Evolutionary conservation across 2,888 invertebrate species (phyloP), one percentile per base, ranked within the genome.

Genomic region (Epinotia nisella): DNA sequence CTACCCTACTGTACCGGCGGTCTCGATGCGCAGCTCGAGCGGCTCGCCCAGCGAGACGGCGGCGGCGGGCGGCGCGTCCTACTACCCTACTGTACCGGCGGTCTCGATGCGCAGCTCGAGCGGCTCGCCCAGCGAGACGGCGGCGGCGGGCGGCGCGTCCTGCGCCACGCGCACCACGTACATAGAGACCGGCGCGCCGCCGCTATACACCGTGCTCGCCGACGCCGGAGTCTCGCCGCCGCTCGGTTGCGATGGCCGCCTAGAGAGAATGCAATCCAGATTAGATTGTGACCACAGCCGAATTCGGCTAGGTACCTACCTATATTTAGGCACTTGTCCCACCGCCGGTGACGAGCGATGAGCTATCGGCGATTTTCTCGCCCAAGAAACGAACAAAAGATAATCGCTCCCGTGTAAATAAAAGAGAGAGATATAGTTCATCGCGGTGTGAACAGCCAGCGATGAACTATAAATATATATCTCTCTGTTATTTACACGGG

Each of bases 71-170:
- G 2, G 3, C 41, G 1, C 41, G 13, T 2, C 2, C 41, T 13
- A 3, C n/a, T n/a, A 55, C 21, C 15, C n/a, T 24, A 17, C 21
- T 10, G 66, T 78, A 90, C 91, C 90, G 39, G 88, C 83, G 35
- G 91, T 90, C 72, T 94, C 94, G 10, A 94, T 86, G 21, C 91
- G 79, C 15, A 94, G 78, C 70, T 93, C 91, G 0, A 94, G 87
- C 24, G 85, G 83, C 72, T 94, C 94, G 0, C 94, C 94, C 2
- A 94, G 85, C 3, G 91, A 84, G 21, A 92, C 93, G 0, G 90
- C 86, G 45, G 80, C 81, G 1, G 78, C 79, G 45, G 75, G 80
- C 78, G 49, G 78, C 81, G 13, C 75, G 74, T 83, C 87, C 53
- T 81, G 83, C 0, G 74, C 80, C 0, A 81, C 87, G 1, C 93